Base-by-base conservation (phyloP, 2,888 invertebrate genomes). In the Lordiphosa fenestrarum region DNA sequence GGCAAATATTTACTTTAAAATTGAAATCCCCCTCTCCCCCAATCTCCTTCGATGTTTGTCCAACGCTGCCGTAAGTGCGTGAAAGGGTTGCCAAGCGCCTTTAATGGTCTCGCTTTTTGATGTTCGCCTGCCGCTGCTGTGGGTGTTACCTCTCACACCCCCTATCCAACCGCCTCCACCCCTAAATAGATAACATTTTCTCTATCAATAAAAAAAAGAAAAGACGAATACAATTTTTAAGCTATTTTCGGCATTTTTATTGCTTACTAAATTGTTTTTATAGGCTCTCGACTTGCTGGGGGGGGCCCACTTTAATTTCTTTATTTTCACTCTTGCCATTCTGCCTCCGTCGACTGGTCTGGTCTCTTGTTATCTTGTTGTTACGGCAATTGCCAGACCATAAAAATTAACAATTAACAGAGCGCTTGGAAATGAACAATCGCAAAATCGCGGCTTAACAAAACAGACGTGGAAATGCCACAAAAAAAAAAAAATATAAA, bases 341-440 rank as follows among this genome's bases (percentile, higher is more conserved):
- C 49, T 25, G 25, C 21, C 12, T 44, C 21, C 37, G 42, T 58
- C 21, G 33, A 35, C 10, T 25, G 10, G 23, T 40, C 23, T 42
- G 42, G n/a, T 25, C 25, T 25, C 12, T 61, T 54, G 53, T 60
- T 57, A 53, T 60, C 65, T 50, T 38, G 38, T 55, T 69, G 53
- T 38, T 61, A 52, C 48, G 49, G 58, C 84, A 82, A 78, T 83
- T 84, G 80, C 75, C 73, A 87, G 86, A 86, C 87, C 86, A 85
- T 86, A 86, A 87, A 86, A 87, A 81, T 86, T 86, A 78, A 83
- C 85, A 86, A 86, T 86, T 86, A 86, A 85, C 81, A 81, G 70
- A 76, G 58, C 65, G 60, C 75, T 63, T 64, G 48, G 65, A 47
- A 76, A 62, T 66, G 78, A 40, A 82, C 77, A 77, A 82, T 69